Percentiles rank a stretch among this genome's conserved stretches.
Evolutionary conservation across 2,113 vertebrate genomes (phyloP).

Genomic region (Planiliza haematocheilus): DNA sequence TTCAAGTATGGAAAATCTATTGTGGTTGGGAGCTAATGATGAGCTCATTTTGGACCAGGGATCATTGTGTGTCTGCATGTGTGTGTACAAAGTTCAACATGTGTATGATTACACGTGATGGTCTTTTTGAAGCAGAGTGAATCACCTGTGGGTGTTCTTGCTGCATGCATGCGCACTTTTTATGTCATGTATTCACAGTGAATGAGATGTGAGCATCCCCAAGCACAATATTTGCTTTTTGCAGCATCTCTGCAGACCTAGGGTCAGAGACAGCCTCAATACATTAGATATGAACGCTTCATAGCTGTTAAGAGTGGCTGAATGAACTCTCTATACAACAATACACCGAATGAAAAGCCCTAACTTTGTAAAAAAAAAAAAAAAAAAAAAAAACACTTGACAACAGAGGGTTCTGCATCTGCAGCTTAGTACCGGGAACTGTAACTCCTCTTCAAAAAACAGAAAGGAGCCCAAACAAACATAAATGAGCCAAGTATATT

Average conservation of each 20-base stretch:
- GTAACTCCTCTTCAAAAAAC: slow-evolving; percentile 66
- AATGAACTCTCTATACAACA: slow-evolving; percentile 56
- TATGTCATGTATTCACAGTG: slow-evolving; percentile 3
- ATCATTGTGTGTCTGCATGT: slow-evolving; percentile 19
- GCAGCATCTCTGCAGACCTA: background rate
- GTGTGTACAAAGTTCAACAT: background rate
- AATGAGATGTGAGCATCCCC: slow-evolving; percentile 6
- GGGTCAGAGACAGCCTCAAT: background rate
- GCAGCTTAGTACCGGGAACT: slow-evolving; percentile 57
- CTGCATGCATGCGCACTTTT: background rate
- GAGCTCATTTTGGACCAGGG: slow-evolving; percentile 27
- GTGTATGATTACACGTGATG: background rate
- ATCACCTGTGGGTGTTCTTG: background rate
- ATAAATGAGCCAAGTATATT: slow-evolving; percentile 57
- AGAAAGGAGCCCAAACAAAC: slow-evolving; percentile 66
- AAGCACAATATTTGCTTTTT: background rate
- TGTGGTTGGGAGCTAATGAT: slow-evolving; percentile 26
- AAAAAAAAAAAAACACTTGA: slow-evolving; percentile 22
- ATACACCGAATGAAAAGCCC: slow-evolving; percentile 37
- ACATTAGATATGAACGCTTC: slow-evolving; percentile 41
- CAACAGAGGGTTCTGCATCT: slow-evolving; percentile 58
- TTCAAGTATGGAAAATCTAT: slow-evolving; percentile 48
- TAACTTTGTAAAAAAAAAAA: slow-evolving; percentile 46
- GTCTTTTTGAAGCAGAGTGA: background rate
- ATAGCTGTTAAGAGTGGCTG: slow-evolving; percentile 35